These are phyloP conservation scores for Heterotis niloticus DNA, from an alignment of 2,113 vertebrate species.

Conservation along the genomic window DNA sequence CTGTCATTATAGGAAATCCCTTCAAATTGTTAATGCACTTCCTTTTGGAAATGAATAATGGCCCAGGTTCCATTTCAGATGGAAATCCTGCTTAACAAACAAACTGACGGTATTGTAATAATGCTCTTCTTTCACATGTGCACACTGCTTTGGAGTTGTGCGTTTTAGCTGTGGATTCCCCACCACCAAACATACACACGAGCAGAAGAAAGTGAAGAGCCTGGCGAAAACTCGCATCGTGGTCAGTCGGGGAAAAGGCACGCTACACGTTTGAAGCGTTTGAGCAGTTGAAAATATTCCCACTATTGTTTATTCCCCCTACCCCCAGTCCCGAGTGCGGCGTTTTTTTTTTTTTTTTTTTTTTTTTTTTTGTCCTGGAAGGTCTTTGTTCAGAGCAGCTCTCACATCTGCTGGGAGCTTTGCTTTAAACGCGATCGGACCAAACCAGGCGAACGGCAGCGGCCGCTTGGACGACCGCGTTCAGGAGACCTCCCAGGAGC, in stretches of 20 bases:
- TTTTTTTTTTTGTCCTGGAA: slow-evolving; percentile 5
- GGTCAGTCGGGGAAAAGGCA: neutral
- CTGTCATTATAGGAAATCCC: slow-evolving; percentile 28
- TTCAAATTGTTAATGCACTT: slow-evolving; percentile 24
- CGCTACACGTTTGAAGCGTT: neutral
- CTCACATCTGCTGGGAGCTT: slow-evolving; percentile 60
- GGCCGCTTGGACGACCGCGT: slow-evolving; percentile 37
- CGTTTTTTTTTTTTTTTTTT: neutral
- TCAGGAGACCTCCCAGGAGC: slow-evolving; percentile 38
- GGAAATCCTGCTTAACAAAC: neutral
- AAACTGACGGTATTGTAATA: neutral
- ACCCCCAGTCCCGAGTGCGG: neutral
- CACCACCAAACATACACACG: neutral
- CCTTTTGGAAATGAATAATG: slow-evolving; percentile 25
- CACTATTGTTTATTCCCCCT: neutral
- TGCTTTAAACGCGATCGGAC: slow-evolving; percentile 45
- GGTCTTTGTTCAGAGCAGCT: slow-evolving; percentile 17
- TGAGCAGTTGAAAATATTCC: neutral
- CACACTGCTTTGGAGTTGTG: neutral
- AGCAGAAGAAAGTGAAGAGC: neutral
- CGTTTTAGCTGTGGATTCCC: neutral
- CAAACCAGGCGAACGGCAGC: slow-evolving; percentile 40
- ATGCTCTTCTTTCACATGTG: neutral
- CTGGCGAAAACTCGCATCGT: neutral
- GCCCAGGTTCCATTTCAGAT: neutral